Evolutionary conservation across 30 jellyfish, hydroid and myxozoan genomes (phyloP).

Genomic region (Pseudorhiza aurosa): DNA sequence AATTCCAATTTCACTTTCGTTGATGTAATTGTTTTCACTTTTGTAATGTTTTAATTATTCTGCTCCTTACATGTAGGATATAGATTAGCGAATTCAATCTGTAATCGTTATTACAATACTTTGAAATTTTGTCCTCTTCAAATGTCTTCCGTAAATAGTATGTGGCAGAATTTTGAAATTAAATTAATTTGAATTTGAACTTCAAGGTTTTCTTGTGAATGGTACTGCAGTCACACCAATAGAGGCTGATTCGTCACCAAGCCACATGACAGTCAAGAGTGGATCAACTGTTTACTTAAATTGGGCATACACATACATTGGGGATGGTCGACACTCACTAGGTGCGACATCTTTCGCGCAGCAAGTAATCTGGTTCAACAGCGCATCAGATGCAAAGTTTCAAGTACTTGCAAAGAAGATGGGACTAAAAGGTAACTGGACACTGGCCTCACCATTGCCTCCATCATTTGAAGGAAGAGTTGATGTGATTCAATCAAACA

Average conservation of each 20-base stretch:
- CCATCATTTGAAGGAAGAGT: slow-evolving; percentile 26
- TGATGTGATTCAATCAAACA: slow-evolving; percentile 17
- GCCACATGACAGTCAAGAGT: slow-evolving; percentile 12
- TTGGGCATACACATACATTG: slow-evolving; percentile 24
- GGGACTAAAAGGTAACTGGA: background rate
- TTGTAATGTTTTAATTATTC: too few relatives aligned
- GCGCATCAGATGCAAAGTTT: background rate
- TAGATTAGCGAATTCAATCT: too few relatives aligned
- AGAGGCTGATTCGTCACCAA: slow-evolving; percentile 46
- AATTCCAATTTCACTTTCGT: too few relatives aligned
- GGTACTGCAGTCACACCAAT: background rate
- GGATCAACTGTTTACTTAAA: slow-evolving; percentile 33
- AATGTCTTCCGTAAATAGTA: too few relatives aligned
- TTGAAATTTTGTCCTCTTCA: too few relatives aligned
- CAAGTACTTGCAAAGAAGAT: slow-evolving; percentile 7
- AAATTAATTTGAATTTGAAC: too few relatives aligned
- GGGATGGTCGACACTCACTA: background rate
- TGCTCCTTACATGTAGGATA: too few relatives aligned
- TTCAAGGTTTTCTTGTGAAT: too few relatives aligned
- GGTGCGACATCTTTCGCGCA: background rate
- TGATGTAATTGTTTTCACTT: too few relatives aligned
- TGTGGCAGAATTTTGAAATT: too few relatives aligned
- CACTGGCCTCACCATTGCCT: background rate
- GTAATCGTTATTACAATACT: too few relatives aligned
- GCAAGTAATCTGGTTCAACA: slow-evolving; percentile 1